Evolutionary conservation across 1,140 invertebrate species (phyloP), one percentile per base, ranked within the genome.

Genomic region (Bombus cullumanus): DNA sequence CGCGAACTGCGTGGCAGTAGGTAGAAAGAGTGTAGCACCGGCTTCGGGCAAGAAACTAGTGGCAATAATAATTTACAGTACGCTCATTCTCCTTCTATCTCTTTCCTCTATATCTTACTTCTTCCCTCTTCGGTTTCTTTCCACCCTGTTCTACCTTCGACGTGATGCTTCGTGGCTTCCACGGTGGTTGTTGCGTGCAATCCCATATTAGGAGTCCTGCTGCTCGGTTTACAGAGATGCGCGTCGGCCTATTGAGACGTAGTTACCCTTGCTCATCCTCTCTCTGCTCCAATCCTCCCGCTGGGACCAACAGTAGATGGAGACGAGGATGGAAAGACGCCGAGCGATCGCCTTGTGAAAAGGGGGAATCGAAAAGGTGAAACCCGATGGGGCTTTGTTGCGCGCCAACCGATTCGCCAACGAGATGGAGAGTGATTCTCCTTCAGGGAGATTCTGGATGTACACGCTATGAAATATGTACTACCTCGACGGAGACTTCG

Each of bases 21-120:
- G 81, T 72, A 81, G 88, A 86, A 28, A 72, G n/a, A 47, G 43
- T 47, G 22, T 62, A 86, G 13, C 89, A 62, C 37, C 53, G 53
- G 77, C 62, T 77, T 39, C 39, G 57, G 86, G 80, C 89, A 90
- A 90, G 88, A 90, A 90, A 90, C 89, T 87, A 90, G 89, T 82
- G 86, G 89, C 85, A 90, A 90, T 90, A 90, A 90, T 87, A 90
- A 90, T 90, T 89, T 90, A 89, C 88, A 90, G 79, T 89, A 89
- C 57, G 75, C 71, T 80, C 66, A 77, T 68, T 39, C 76, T 28
- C 83, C 69, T 69, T 71, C 85, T 43, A 41, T 31, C 53, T 41
- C 43, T 34, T 43, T 57, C 31, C 76, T 39, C n/a, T 68, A 34
- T 25, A 10, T 43, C 69, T 68, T 31, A 6, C 66, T 28, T 41